These are phyloP conservation scores for Isurus oxyrinchus DNA, from an alignment of 2,113 vertebrate genomes.

Conservation along the genomic window DNA sequence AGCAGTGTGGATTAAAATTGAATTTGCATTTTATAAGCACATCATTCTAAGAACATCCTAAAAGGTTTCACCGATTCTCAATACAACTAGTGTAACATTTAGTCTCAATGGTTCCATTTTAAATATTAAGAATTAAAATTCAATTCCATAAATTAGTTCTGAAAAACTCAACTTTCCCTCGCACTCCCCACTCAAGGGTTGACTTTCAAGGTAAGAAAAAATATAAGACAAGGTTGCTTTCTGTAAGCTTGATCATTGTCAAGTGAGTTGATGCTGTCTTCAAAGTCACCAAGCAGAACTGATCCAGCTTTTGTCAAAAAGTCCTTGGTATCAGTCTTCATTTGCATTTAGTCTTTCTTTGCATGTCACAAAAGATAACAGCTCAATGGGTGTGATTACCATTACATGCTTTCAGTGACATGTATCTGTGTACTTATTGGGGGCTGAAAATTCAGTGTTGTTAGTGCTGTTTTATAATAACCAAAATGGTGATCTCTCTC, in stretches of 20 bases:
- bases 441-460: background rate
- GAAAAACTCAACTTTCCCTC: background rate
- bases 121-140: conserved; percentile 24
- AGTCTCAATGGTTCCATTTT: background rate
- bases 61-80: background rate
- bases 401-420: background rate
- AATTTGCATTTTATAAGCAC: conserved; percentile 19
- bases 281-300: background rate
- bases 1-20: background rate
- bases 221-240: conserved; percentile 10
- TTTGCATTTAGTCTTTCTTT: background rate
- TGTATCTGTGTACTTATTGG: background rate
- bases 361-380: background rate
- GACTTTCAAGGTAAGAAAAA: background rate
- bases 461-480: background rate
- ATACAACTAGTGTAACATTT: conserved; percentile 20
- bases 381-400: background rate
- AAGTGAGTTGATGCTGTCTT: background rate
- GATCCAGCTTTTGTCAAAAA: background rate
- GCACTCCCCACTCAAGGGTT: background rate
- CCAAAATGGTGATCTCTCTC: background rate
- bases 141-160: conserved; percentile 9
- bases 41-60: conserved; percentile 32
- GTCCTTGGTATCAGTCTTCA: conserved; percentile 3
- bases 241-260: background rate